Percentiles rank a stretch among this genome's conserved stretches.
These are phyloP conservation scores for Protonibea diacanthus DNA, from an alignment of 2,797 vertebrate species.

Conservation along the genomic window DNA sequence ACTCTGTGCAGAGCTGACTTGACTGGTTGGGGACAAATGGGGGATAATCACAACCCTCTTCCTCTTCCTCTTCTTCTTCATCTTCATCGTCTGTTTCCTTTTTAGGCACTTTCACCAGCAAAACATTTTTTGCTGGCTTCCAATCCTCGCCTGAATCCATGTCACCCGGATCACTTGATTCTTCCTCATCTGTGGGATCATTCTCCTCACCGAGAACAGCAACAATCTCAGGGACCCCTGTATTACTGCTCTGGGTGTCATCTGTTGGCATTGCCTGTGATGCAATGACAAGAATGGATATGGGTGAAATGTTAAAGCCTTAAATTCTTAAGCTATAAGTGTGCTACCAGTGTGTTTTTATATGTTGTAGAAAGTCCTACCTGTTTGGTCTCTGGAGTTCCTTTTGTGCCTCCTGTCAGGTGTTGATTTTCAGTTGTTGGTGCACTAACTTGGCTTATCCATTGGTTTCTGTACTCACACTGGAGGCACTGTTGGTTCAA, in stretches of 20 bases:
- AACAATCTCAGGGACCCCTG: slow-evolving; percentile 18
- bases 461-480: slow-evolving; percentile 47
- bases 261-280: slow-evolving; percentile 18
- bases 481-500: slow-evolving; percentile 48
- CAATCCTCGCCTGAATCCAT: slow-evolving; percentile 45
- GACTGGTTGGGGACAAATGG: neutral
- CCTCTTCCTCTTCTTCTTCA: too few relatives aligned
- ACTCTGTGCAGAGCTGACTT: slow-evolving; percentile 62
- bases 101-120: neutral
- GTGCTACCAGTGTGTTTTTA: neutral
- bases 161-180: slow-evolving; percentile 8
- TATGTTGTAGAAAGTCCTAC: neutral
- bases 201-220: slow-evolving; percentile 23
- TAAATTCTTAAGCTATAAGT: neutral
- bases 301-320: neutral
- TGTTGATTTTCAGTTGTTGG: slow-evolving; percentile 1
- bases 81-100: neutral
- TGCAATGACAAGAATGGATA: neutral
- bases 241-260: neutral
- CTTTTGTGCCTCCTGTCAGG: neutral
- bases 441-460: slow-evolving; percentile 41
- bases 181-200: neutral
- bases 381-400: slow-evolving; percentile 16
- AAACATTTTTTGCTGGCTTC: neutral
- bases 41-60: neutral